Conservation (phyloP, 1,140 invertebrate genomes). For the Rhagoletis pomonella region DNA sequence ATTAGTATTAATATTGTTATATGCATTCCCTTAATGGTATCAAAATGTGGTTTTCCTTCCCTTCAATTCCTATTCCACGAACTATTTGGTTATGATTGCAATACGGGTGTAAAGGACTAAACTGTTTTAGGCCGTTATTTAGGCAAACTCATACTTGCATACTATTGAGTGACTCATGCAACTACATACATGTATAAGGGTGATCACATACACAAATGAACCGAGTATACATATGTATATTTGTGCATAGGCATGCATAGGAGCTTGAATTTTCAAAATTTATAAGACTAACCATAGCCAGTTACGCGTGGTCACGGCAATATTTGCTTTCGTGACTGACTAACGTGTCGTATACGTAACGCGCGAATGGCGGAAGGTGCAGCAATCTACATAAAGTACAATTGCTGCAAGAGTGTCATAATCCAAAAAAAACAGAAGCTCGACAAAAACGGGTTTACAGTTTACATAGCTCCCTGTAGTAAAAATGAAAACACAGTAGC, state of each 20-base stretch:
- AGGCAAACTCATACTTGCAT: not conserved
- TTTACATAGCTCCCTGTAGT: not conserved
- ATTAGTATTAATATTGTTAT: slow-evolving; percentile 42
- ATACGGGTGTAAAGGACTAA: not conserved
- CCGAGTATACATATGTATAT: not conserved
- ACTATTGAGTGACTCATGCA: not conserved
- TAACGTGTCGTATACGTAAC: not conserved
- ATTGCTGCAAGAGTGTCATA: not conserved
- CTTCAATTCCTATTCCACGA: not conserved
- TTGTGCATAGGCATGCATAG: not conserved
- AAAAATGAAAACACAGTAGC: not conserved
- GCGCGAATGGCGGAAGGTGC: not conserved
- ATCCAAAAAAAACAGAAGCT: not conserved
- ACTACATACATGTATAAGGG: not conserved
- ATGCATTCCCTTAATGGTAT: slow-evolving; percentile 18
- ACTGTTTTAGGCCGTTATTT: not conserved
- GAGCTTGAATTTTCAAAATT: not conserved
- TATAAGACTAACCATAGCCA: not conserved
- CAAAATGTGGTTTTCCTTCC: not conserved
- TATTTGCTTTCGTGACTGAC: no score
- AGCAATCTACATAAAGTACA: not conserved
- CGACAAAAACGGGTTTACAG: not conserved
- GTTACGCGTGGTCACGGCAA: not conserved
- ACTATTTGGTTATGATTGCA: not conserved
- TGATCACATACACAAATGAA: no score